Percentiles rank a stretch among this genome's conserved stretches.
These are phyloP conservation scores for Micromussa lordhowensis DNA, from an alignment of 92 coral and sea anemone species.

Conservation along the genomic window DNA sequence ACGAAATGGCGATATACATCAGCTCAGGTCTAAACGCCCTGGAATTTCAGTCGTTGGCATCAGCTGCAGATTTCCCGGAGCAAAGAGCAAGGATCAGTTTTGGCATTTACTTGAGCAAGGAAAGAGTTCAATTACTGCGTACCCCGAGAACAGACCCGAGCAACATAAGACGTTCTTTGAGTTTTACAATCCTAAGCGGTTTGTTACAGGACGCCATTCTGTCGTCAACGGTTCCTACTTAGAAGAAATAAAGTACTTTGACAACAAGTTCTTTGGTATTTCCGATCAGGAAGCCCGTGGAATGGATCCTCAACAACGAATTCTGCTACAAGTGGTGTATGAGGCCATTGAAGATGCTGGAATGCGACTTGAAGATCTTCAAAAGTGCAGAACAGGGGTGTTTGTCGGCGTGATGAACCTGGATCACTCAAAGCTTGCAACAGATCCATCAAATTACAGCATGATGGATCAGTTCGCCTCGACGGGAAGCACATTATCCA, in stretches of 20 bases:
- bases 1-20: background rate
- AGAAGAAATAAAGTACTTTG: slow-evolving; percentile 77
- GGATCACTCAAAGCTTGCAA: slow-evolving; percentile 56
- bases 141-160: slow-evolving; percentile 74
- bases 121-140: slow-evolving; percentile 46
- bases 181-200: slow-evolving; percentile 74
- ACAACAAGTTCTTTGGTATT: slow-evolving; percentile 78
- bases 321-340: slow-evolving; percentile 79
- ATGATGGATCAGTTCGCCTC: slow-evolving; percentile 80
- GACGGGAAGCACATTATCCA: slow-evolving; percentile 77
- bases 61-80: slow-evolving; percentile 82
- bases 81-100: slow-evolving; percentile 58
- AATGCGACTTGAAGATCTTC: slow-evolving; percentile 77
- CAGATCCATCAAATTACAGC: slow-evolving; percentile 39
- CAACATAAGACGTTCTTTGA: slow-evolving; percentile 47
- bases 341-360: slow-evolving; percentile 96
- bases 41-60: slow-evolving; percentile 76
- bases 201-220: slow-evolving; percentile 69
- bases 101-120: slow-evolving; percentile 78
- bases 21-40: slow-evolving; percentile 19
- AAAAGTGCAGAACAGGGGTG: slow-evolving; percentile 79
- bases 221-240: slow-evolving; percentile 75
- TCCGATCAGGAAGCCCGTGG: slow-evolving; percentile 80
- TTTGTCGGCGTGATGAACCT: slow-evolving; percentile 84
- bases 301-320: slow-evolving; percentile 89